Percentiles rank a stretch among this genome's conserved stretches.
Conservation (phyloP, 2,888 invertebrate genomes). For the Caenorhabditis sulstoni region DNA sequence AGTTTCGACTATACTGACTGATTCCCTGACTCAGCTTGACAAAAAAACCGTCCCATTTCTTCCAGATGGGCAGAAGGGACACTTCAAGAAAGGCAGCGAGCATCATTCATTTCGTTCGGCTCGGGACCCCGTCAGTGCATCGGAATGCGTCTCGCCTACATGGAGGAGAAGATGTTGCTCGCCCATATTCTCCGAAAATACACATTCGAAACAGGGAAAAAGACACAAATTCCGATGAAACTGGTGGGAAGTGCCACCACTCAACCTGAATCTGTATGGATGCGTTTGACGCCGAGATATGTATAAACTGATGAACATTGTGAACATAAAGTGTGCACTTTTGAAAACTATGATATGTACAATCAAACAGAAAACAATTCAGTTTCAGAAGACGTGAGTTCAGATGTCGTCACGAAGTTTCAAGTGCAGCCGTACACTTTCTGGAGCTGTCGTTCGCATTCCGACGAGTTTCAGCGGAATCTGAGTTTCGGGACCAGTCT, state of each 20-base stretch:
- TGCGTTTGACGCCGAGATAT: background rate
- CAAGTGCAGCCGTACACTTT: constrained; percentile 25
- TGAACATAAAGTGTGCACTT: too few relatives aligned
- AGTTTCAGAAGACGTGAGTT: background rate
- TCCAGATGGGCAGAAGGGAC: too few relatives aligned
- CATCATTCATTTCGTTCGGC: constrained; percentile 66
- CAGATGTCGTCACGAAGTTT: background rate
- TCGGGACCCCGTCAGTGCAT: constrained; percentile 71
- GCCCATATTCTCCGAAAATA: constrained; percentile 68
- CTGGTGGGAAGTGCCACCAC: constrained; percentile 45
- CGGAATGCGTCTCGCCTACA: constrained; percentile 74
- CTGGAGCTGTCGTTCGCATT: constrained; percentile 13
- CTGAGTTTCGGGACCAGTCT: constrained; percentile 59
- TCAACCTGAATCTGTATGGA: background rate
- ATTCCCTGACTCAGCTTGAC: too few relatives aligned
- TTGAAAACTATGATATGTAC: constrained; percentile 8
- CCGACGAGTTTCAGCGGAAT: constrained; percentile 54
- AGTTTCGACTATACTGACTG: too few relatives aligned
- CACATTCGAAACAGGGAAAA: constrained; percentile 48
- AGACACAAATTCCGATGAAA: constrained; percentile 59
- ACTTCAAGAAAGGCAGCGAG: too few relatives aligned
- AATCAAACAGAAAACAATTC: constrained; percentile 10
- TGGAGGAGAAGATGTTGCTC: constrained; percentile 76
- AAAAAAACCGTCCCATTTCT: constrained; percentile 14
- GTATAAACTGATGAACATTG: too few relatives aligned